Evolutionary conservation across 2,113 vertebrate genomes (phyloP), one percentile per base, ranked within the genome.

Genomic region (Capreolus pygargus): DNA sequence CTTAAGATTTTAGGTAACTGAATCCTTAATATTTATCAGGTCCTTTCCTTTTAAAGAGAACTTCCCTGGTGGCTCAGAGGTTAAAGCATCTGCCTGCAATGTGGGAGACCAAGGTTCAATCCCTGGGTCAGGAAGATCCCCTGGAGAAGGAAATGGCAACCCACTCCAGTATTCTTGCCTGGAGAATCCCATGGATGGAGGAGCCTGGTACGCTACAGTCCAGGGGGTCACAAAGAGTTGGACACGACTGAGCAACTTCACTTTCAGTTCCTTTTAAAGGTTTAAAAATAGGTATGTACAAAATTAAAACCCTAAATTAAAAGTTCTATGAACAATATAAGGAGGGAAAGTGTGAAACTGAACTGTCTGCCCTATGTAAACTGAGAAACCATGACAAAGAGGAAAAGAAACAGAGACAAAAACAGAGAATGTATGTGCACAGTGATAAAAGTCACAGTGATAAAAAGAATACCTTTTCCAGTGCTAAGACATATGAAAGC

Each of bases 241-340:
- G 47, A 50, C 47, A 50, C 47, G 12, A 50, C 47, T 50, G 47
- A 50, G 47, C 12, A 3, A 13, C 47, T 50, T 50, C 47, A 50
- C 47, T 50, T 50, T 50, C 47, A 50, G 12, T 83, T 60, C 3
- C 17, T 85, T 36, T 89, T 76, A 64, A 15, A 8, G 6, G 15
- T 86, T 96, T 95, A 88, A 60, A 97, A 93, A 89, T 17, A 50
- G 6, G 3, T 55, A 16, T 52, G 64, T 15, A 74, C 15, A 81
- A 97, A 90, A 84, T 84, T 86, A 89, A 96, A 95, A 60, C 8
- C n/a, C n/a, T 87, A 93, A 92, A 89, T 70, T 52, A 89, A 43
- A 58, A 95, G 97, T 67, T 94, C 25, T 36, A 13, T 50, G 47
- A 83, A 79, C 19, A 30, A 23, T 33, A 36, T 67, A 92, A 95